Evolutionary conservation across 2,113 vertebrate genomes (phyloP), one percentile per base, ranked within the genome.

Genomic region (Ictalurus punctatus): DNA sequence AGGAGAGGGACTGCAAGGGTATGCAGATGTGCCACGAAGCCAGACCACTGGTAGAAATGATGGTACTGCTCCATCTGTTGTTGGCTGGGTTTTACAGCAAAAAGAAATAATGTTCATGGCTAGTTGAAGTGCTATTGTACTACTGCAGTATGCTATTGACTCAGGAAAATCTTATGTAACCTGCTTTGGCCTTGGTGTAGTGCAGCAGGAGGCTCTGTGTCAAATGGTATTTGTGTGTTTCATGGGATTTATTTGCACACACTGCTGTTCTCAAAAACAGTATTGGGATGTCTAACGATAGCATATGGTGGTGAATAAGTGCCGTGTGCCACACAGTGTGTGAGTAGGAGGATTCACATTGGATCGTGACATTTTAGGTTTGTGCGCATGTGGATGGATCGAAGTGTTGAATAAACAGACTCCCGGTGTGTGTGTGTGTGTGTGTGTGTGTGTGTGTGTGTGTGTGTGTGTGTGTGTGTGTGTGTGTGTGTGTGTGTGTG

Each of bases 331-430:
- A 67, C 71, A 65, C 40, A 40, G 74, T 56, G 86, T 84, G 85
- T 61, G 30, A 76, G 90, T 88, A 74, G 86, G 88, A 86, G 90
- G 86, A 86, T 86, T 86, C 86, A 80, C 86, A 48, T 86, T 58
- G 84, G 37, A 65, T 84, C 86, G 25, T 86, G 69, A 88, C 90
- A 88, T 76, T 84, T 84, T 88, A 73, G 80, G 58, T 79, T 23
- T 54, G n/a, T 89, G 59, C 65, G 73, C 67, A 30, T 65, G 52
- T 8, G 83, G 83, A 86, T 85, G 87, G 89, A 85, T 65, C 84
- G 79, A 88, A 86, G 87, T 88, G 89, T 88, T 90, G 81, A 90
- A 87, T 91, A 90, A 91, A 91, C 91, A 90, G 52, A 14, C 65
- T 89, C 54, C 69, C 73, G 13, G 30, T 54, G 69, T 74, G 27